Evolutionary conservation across 2,797 vertebrate species (phyloP).

Genomic region (Microctenopoma stevenorrisi): DNA sequence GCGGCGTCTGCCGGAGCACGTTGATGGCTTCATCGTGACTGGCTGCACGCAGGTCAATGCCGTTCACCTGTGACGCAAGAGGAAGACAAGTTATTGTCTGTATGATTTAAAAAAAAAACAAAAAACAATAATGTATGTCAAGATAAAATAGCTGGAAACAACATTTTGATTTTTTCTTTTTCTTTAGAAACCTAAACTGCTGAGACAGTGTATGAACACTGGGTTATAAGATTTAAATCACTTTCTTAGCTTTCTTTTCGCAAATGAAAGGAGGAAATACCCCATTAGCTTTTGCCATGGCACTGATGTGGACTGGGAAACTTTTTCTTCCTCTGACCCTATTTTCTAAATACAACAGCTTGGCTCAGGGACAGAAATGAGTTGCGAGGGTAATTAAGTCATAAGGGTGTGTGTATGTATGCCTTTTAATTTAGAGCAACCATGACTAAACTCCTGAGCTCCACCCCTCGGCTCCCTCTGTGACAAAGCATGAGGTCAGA

Average conservation of each 20-base stretch:
- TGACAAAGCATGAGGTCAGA: conserved; percentile 64
- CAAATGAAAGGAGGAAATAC: conserved; percentile 67
- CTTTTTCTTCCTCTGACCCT: conserved; percentile 48
- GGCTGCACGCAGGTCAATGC: conserved; percentile 91
- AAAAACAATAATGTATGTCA: background rate
- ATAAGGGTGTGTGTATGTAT: conserved; percentile 42
- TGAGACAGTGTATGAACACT: conserved; percentile 33
- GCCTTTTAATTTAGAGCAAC: conserved; percentile 50
- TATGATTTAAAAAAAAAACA: no score
- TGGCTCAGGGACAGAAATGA: conserved; percentile 54
- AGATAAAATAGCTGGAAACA: no score
- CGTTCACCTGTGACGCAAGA: conserved; percentile 87
- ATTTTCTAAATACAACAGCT: conserved; percentile 60
- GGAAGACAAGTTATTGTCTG: background rate
- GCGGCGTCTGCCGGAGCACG: conserved; percentile 95
- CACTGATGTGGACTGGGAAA: conserved; percentile 38
- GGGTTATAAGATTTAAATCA: conserved; percentile 35
- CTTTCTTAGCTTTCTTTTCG: conserved; percentile 16
- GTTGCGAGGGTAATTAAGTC: conserved; percentile 69
- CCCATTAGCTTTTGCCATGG: conserved; percentile 60
- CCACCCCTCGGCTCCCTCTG: conserved; percentile 60
- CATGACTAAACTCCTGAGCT: conserved; percentile 56
- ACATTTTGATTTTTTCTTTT: background rate
- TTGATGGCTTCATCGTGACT: conserved; percentile 97
- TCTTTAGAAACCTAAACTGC: conserved; percentile 27